Conservation (phyloP, 2,888 invertebrate genomes). For the Nemurella pictetii region DNA sequence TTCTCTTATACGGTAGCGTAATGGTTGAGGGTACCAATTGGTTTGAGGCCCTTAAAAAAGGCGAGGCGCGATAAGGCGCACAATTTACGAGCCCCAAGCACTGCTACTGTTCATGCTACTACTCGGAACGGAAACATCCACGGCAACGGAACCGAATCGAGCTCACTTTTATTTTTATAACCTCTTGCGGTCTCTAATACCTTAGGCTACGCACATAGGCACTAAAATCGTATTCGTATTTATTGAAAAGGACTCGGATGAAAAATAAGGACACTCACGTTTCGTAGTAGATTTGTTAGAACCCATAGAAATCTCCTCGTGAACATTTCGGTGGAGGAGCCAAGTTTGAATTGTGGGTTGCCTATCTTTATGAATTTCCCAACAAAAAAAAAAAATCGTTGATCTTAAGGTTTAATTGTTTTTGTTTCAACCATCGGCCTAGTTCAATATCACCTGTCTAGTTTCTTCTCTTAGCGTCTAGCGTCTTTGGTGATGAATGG, state of each 20-base stretch:
- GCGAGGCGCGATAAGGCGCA: conserved; percentile 24
- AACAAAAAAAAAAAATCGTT: background rate
- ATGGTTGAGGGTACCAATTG: conserved; percentile 39
- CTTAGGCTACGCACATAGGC: no score
- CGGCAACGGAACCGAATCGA: background rate
- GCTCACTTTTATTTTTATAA: background rate
- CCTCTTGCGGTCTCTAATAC: background rate
- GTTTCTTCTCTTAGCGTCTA: background rate
- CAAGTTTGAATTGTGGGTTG: background rate
- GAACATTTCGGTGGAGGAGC: background rate
- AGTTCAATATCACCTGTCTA: background rate
- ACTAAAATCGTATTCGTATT: no score
- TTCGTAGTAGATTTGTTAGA: no score
- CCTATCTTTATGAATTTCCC: background rate
- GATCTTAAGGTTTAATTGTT: no score
- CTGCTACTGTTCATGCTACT: conserved; percentile 24
- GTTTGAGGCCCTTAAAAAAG: conserved; percentile 34
- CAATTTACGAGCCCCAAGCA: conserved; percentile 12
- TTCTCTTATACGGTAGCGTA: conserved; percentile 38
- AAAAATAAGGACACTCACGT: no score
- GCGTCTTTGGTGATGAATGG: conserved; percentile 33
- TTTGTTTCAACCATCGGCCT: no score
- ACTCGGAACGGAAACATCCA: conserved; percentile 16
- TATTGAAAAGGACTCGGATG: no score
- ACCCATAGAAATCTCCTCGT: no score